Evolutionary conservation across 2,888 invertebrate species (phyloP), one percentile per base, ranked within the genome.

Genomic region (Cephalotes varians): DNA sequence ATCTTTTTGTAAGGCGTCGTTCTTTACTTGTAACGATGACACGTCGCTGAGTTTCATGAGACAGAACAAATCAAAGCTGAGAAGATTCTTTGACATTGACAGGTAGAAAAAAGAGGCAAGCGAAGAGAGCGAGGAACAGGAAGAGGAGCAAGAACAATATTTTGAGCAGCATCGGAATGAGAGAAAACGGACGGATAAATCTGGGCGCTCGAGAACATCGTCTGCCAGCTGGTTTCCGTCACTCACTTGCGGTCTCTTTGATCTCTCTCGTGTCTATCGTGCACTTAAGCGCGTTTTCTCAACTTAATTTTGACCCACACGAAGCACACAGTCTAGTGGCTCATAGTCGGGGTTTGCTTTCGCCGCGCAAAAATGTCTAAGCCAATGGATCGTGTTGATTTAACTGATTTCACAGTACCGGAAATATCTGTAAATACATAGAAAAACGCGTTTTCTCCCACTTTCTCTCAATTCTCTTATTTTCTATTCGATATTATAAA

Each of bases 161-260:
- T 84, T 83, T 81, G 64, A 85, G 80, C 73, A 77, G 80, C 83
- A 84, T 84, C 69, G 51, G 83, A 83, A 88, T 87, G 81, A 87
- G 84, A 84, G 87, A 87, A 92, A 90, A 90, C 87, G 86, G 82
- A 77, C 62, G 86, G 86, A 90, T 90, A 92, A 93, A 92, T 92
- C 90, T 89, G 90, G 87, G 83, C 73, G 77, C 85, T 77, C 69
- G 87, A 51, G 90, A 87, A 88, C 90, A 90, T 92, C 91, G 91
- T 92, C 92, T 90, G 91, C 91, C 93, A 93, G 93, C 92, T 93
- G 93, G 92, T 91, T 93, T 93, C 92, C 91, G 93, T 94, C 93
- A 93, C 91, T 93, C 92, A 92, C n/a, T n/a, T 76, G 91, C 92
- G 92, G 92, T 82, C 82, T 84, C 92, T 93, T 93, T 93, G 92